These are phyloP conservation scores for Cephalotes varians DNA, from an alignment of 2,888 invertebrate species.

Conservation along the genomic window DNA sequence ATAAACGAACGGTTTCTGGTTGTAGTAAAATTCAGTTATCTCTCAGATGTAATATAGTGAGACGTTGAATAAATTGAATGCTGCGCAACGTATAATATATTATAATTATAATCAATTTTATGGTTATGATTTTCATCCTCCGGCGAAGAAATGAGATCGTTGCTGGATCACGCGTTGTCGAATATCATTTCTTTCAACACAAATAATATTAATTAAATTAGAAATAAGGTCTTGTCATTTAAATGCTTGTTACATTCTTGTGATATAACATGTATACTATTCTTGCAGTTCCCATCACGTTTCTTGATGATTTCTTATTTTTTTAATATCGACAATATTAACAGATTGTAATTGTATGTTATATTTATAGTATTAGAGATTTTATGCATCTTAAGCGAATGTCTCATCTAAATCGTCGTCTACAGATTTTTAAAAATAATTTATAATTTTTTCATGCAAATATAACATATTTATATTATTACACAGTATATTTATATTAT, in stretches of 20 bases:
- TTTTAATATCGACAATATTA: background rate
- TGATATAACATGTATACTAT: background rate
- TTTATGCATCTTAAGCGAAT: background rate
- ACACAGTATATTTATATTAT: background rate
- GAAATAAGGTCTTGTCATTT: background rate
- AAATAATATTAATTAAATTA: background rate
- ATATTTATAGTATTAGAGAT: background rate
- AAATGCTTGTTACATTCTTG: constrained; percentile 6
- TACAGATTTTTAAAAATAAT: background rate
- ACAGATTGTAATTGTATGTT: background rate
- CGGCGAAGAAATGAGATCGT: constrained; percentile 13
- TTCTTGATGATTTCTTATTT: background rate
- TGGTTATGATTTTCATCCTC: background rate
- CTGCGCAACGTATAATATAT: background rate
- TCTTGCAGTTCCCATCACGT: background rate
- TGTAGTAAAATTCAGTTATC: constrained; percentile 6
- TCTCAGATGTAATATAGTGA: background rate
- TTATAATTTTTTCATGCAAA: background rate
- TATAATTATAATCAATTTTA: background rate
- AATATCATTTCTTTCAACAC: background rate
- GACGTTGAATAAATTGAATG: background rate
- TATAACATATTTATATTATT: background rate
- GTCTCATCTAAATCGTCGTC: background rate
- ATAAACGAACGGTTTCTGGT: constrained; percentile 2
- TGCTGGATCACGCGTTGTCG: background rate